Percentiles rank a stretch among this genome's conserved stretches.
These are phyloP conservation scores for Heliconius erato DNA, from an alignment of 2,888 invertebrate species.

Conservation along the genomic window DNA sequence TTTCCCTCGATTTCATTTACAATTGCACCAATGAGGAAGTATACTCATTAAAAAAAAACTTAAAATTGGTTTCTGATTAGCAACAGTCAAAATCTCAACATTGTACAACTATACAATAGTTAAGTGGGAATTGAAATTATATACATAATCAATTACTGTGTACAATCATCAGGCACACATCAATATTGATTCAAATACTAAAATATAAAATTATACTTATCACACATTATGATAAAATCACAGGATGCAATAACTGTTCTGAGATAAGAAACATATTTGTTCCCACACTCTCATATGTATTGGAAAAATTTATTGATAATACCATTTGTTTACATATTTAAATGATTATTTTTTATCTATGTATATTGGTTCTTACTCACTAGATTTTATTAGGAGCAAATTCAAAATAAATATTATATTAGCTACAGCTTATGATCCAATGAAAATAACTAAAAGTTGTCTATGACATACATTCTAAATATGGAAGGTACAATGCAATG, in stretches of 20 bases:
- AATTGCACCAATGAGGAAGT: too few relatives aligned
- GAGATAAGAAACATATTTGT: conserved; percentile 25
- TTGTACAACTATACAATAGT: too few relatives aligned
- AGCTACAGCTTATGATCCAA: too few relatives aligned
- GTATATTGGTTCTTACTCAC: background rate
- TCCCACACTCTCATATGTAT: conserved; percentile 5
- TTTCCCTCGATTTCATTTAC: too few relatives aligned
- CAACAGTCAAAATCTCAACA: too few relatives aligned
- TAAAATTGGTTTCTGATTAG: too few relatives aligned
- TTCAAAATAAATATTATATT: background rate
- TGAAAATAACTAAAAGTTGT: too few relatives aligned
- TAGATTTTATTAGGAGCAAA: background rate
- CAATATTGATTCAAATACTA: background rate
- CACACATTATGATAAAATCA: background rate
- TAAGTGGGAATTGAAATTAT: too few relatives aligned
- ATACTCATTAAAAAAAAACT: too few relatives aligned
- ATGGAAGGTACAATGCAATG: too few relatives aligned
- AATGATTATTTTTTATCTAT: background rate
- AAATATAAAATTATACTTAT: conserved; percentile 3
- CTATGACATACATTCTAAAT: too few relatives aligned
- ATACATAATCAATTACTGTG: background rate
- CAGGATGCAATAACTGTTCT: conserved; percentile 14
- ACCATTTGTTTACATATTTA: background rate
- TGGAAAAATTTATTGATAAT: background rate
- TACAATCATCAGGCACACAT: background rate